A percentile compares a stretch with the other conserved stretches of the same genome.
Evolutionary conservation across 1,140 invertebrate species (phyloP).

Genomic region (Augochlora pura): DNA sequence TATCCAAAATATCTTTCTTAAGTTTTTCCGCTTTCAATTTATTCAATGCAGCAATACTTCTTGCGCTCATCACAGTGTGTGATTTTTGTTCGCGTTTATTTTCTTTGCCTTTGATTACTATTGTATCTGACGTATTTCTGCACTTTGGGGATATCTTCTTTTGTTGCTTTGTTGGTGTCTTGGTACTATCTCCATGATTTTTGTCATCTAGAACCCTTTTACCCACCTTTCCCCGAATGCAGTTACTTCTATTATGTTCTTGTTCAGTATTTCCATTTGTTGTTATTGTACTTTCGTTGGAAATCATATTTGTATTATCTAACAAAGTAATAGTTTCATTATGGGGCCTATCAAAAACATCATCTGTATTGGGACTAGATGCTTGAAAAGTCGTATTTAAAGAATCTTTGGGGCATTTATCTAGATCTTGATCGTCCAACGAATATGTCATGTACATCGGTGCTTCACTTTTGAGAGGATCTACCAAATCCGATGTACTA

Average conservation of each 20-base stretch:
- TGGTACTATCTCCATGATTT: slow-evolving; percentile 58
- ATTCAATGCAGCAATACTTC: slow-evolving; percentile 75
- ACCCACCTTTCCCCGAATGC: slow-evolving; percentile 54
- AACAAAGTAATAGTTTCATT: slow-evolving; percentile 43
- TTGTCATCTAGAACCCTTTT: slow-evolving; percentile 73
- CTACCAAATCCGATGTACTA: slow-evolving; percentile 54
- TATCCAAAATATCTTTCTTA: not conserved
- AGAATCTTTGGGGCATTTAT: slow-evolving; percentile 1
- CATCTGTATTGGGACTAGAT: slow-evolving; percentile 26
- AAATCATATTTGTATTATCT: slow-evolving; percentile 14
- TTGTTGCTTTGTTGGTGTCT: slow-evolving; percentile 65
- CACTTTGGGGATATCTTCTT: slow-evolving; percentile 64
- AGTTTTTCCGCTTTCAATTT: slow-evolving; percentile 65
- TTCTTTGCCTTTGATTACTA: slow-evolving; percentile 68
- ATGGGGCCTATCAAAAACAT: not conserved
- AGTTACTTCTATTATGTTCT: not conserved
- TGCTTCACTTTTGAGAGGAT: slow-evolving; percentile 59
- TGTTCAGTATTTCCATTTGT: not conserved
- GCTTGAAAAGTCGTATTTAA: slow-evolving; percentile 50
- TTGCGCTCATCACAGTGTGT: slow-evolving; percentile 69
- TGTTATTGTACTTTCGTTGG: not conserved
- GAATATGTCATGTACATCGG: slow-evolving; percentile 39
- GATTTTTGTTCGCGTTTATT: slow-evolving; percentile 67
- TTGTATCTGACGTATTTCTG: slow-evolving; percentile 16
- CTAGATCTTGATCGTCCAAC: slow-evolving; percentile 34